phyloP scores from a whole-genome alignment of 1,140 invertebrate genomes.

The Trigoniulus corallinus region DNA sequence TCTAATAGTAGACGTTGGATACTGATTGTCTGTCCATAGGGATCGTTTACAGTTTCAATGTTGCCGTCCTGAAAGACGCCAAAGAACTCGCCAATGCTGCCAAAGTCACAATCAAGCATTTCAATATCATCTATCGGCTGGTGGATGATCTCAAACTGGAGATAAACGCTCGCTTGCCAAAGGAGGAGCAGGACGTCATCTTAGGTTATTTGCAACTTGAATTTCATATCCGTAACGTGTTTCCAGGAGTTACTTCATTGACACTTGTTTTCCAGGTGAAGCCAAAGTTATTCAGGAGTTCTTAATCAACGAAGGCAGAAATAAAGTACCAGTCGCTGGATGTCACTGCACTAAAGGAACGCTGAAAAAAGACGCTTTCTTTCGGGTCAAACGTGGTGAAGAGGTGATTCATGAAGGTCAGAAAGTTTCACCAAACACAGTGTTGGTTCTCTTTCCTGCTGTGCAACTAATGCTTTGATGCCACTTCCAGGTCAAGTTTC shows the following conservation, averaged over 20 bases:
- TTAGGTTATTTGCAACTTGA: slow-evolving; percentile 35
- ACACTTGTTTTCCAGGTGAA: slow-evolving; percentile 41
- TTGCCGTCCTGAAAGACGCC: slow-evolving; percentile 34
- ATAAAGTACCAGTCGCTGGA: slow-evolving; percentile 72
- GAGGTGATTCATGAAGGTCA: slow-evolving; percentile 57
- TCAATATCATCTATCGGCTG: slow-evolving; percentile 82
- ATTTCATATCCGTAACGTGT: neutral
- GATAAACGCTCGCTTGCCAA: slow-evolving; percentile 53
- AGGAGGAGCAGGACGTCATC: slow-evolving; percentile 50
- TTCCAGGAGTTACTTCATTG: neutral
- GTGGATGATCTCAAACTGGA: slow-evolving; percentile 73
- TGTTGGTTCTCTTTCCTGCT: slow-evolving; percentile 1
- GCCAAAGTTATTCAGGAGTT: slow-evolving; percentile 74
- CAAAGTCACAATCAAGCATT: slow-evolving; percentile 41
- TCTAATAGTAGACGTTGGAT: neutral
- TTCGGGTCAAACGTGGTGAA: slow-evolving; percentile 48
- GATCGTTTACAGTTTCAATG: slow-evolving; percentile 75
- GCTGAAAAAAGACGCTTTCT: slow-evolving; percentile 48
- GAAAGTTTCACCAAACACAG: neutral
- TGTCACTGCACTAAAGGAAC: slow-evolving; percentile 63
- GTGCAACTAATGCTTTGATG: slow-evolving; percentile 12
- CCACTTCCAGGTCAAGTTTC: slow-evolving; percentile 46
- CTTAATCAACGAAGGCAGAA: slow-evolving; percentile 57
- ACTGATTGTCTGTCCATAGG: slow-evolving; percentile 29
- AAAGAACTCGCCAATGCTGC: slow-evolving; percentile 31